Conservation (phyloP, 2,113 vertebrate species). For the Corydoras sp. region DNA sequence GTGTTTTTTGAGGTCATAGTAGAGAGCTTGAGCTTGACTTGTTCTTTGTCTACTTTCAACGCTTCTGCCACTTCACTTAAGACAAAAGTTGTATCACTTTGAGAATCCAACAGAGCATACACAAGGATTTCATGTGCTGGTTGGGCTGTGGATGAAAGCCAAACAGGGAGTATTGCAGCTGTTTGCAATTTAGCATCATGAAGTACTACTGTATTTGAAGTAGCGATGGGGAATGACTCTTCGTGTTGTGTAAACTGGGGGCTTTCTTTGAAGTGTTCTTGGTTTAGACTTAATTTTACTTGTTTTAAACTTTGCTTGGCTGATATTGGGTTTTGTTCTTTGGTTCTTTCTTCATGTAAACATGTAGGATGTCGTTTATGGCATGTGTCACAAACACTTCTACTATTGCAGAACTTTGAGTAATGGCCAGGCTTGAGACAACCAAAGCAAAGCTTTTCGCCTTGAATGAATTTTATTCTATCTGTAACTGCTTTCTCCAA, state of each 20-base stretch:
- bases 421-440: conserved; percentile 23
- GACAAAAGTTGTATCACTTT: conserved; percentile 41
- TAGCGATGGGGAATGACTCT: no score
- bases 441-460: background rate
- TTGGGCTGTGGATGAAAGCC: conserved; percentile 22
- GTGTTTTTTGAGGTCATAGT: conserved; percentile 35
- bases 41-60: conserved; percentile 20
- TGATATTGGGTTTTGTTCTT: conserved; percentile 11
- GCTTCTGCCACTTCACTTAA: conserved; percentile 32
- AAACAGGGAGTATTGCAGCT: conserved; percentile 36
- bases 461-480: conserved; percentile 1
- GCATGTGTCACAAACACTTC: conserved; percentile 25
- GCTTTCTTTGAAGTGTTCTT: no score
- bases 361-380: conserved; percentile 28
- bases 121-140: conserved; percentile 31
- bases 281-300: background rate
- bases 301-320: conserved; percentile 9
- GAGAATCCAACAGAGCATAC: conserved; percentile 34
- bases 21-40: conserved; percentile 21
- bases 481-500: conserved; percentile 6
- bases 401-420: conserved; percentile 28
- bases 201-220: conserved; percentile 39
- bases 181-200: conserved; percentile 30
- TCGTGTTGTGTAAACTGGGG: no score
- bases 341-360: conserved; percentile 31